Percentiles rank a stretch among this genome's conserved stretches.
These are phyloP conservation scores for Beroe forskalii DNA, from an alignment of 37 sponge, comb jelly and placozoan genomes.

Conservation along the genomic window DNA sequence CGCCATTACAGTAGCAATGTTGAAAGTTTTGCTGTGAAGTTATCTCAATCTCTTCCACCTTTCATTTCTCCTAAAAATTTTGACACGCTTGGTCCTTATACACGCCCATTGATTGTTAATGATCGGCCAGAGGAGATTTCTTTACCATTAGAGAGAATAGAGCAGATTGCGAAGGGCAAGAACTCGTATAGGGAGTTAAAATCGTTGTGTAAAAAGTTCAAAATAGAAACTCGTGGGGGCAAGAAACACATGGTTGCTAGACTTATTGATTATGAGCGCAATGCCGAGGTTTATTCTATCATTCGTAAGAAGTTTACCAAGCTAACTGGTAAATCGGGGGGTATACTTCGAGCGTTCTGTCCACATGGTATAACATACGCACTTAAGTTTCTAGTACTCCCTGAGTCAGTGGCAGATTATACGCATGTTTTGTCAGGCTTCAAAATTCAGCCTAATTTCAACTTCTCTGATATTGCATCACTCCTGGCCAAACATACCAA, in stretches of 20 bases:
- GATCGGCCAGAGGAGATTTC: neutral
- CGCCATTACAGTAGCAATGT: neutral
- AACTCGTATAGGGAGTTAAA: neutral
- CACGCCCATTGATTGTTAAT: neutral
- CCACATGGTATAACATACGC: neutral
- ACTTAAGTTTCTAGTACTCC: neutral
- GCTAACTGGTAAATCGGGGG: neutral
- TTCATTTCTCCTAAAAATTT: slow-evolving; percentile 21
- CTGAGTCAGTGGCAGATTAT: too few species aligned
- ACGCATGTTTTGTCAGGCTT: too few species aligned
- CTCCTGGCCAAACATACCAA: neutral
- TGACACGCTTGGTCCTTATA: neutral
- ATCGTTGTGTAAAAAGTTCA: neutral
- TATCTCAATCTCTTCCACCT: too few species aligned
- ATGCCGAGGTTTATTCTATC: slow-evolving; percentile 2
- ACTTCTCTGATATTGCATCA: neutral
- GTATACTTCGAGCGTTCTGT: neutral
- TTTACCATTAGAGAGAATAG: neutral
- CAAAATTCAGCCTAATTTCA: neutral
- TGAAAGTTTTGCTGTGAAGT: neutral
- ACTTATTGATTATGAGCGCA: neutral
- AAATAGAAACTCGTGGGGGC: slow-evolving; percentile 23
- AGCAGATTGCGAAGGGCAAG: neutral
- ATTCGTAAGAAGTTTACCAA: slow-evolving; percentile 13
- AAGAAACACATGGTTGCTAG: too few species aligned